Conservation (phyloP, 2,888 invertebrate species). For the Pheosia gnoma region DNA sequence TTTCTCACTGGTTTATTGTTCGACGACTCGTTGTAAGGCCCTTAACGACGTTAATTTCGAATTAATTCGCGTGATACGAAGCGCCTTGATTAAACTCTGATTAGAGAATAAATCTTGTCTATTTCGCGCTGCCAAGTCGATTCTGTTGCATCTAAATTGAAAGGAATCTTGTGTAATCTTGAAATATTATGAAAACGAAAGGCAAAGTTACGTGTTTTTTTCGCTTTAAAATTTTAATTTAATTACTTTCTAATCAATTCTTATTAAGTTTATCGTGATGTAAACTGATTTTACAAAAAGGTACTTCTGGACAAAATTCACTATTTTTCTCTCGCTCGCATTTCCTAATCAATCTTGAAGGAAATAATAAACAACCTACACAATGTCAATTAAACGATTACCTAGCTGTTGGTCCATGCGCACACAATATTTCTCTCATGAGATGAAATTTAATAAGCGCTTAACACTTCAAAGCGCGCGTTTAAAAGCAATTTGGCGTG, state of each 20-base stretch:
- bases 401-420: neutral
- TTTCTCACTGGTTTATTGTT: slow-evolving; percentile 72
- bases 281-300: too few relatives aligned
- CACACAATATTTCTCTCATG: slow-evolving; percentile 69
- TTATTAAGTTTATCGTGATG: too few relatives aligned
- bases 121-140: slow-evolving; percentile 39
- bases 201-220: slow-evolving; percentile 1
- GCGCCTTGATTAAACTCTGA: slow-evolving; percentile 75
- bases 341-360: neutral
- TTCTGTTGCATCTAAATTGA: slow-evolving; percentile 20
- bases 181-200: slow-evolving; percentile 26
- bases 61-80: slow-evolving; percentile 72
- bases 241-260: too few relatives aligned
- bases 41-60: slow-evolving; percentile 70
- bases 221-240: too few relatives aligned
- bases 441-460: slow-evolving; percentile 80
- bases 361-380: neutral
- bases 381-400: slow-evolving; percentile 1
- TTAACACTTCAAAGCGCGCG: slow-evolving; percentile 80
- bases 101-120: slow-evolving; percentile 69
- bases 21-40: slow-evolving; percentile 50
- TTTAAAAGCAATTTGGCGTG: slow-evolving; percentile 76
- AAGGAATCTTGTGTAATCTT: slow-evolving; percentile 12
- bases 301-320: neutral
- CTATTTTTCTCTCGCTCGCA: neutral